Conservation (phyloP, 2,113 vertebrate species). For the Syngnathoides biaculeatus region DNA sequence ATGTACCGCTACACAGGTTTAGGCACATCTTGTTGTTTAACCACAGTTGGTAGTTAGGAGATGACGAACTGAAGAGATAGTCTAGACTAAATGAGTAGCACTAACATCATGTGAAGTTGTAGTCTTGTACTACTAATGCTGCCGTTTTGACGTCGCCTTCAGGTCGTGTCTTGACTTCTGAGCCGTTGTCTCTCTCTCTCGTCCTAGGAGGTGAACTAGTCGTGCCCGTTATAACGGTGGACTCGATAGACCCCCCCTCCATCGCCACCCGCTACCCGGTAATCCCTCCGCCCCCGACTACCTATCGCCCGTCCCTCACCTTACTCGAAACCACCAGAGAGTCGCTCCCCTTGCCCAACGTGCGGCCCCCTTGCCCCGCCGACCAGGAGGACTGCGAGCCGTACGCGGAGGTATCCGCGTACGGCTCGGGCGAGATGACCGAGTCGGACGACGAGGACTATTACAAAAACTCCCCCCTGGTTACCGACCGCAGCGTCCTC, state of each 20-base stretch:
- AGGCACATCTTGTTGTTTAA: slow-evolving; percentile 51
- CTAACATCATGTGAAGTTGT: slow-evolving; percentile 71
- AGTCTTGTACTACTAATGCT: slow-evolving; percentile 55
- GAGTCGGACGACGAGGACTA: slow-evolving; percentile 93
- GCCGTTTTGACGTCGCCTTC: slow-evolving; percentile 53
- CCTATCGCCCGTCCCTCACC: slow-evolving; percentile 84
- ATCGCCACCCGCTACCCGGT: slow-evolving; percentile 87
- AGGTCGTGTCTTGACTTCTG: slow-evolving; percentile 53
- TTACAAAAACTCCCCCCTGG: slow-evolving; percentile 84
- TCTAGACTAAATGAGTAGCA: slow-evolving; percentile 60
- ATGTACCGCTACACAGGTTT: slow-evolving; percentile 41
- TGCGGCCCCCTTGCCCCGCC: slow-evolving; percentile 76
- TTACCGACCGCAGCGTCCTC: slow-evolving; percentile 86
- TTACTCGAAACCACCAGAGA: slow-evolving; percentile 85
- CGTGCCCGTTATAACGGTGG: slow-evolving; percentile 93
- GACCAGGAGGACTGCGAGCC: slow-evolving; percentile 91
- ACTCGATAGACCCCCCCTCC: slow-evolving; percentile 89
- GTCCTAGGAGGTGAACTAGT: slow-evolving; percentile 94
- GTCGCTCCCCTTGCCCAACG: slow-evolving; percentile 74
- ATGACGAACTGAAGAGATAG: slow-evolving; percentile 58
- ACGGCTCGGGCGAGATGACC: slow-evolving; percentile 89
- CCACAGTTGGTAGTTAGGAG: slow-evolving; percentile 41
- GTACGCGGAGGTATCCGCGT: slow-evolving; percentile 84
- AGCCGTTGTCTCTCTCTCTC: slow-evolving; percentile 74
- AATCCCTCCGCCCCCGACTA: slow-evolving; percentile 85